phyloP scores from a whole-genome alignment of 2,797 vertebrate species.

The Arnoldichthys spilopterus region DNA sequence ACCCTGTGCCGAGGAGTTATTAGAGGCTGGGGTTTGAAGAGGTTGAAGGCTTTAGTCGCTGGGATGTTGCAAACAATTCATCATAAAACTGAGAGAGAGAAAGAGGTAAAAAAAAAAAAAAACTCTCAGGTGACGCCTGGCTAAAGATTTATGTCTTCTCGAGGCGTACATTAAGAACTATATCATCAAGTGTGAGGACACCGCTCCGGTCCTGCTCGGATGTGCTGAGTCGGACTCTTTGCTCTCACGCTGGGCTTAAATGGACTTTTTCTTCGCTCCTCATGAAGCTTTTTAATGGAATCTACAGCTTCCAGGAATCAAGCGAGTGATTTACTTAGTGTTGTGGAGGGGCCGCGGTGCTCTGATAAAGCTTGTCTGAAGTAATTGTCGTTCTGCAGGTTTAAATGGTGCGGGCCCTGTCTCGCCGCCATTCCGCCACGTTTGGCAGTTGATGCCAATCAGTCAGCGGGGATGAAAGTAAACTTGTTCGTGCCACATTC shows the following conservation, averaged over 20 bases:
- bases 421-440: conserved; percentile 59
- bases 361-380: conserved; percentile 66
- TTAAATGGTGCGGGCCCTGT: conserved; percentile 56
- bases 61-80: conserved; percentile 97
- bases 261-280: conserved; percentile 67
- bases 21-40: conserved; percentile 98
- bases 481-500: conserved; percentile 73
- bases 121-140: conserved; percentile 82
- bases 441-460: conserved; percentile 71
- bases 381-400: conserved; percentile 65
- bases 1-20: conserved; percentile 92
- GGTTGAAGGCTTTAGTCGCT: conserved; percentile 96
- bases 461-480: conserved; percentile 70
- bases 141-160: conserved; percentile 82
- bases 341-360: conserved; percentile 61
- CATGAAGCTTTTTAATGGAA: conserved; percentile 72
- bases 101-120: conserved; percentile 57
- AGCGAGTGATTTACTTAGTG: conserved; percentile 62
- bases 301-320: conserved; percentile 66
- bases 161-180: conserved; percentile 83
- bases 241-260: conserved; percentile 73
- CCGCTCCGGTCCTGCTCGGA: conserved; percentile 65
- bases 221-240: conserved; percentile 81
- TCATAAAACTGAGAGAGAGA: conserved; percentile 73
- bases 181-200: conserved; percentile 80